These are phyloP conservation scores for Drosophila affinis DNA, from an alignment of 2,888 invertebrate species.

Conservation along the genomic window DNA sequence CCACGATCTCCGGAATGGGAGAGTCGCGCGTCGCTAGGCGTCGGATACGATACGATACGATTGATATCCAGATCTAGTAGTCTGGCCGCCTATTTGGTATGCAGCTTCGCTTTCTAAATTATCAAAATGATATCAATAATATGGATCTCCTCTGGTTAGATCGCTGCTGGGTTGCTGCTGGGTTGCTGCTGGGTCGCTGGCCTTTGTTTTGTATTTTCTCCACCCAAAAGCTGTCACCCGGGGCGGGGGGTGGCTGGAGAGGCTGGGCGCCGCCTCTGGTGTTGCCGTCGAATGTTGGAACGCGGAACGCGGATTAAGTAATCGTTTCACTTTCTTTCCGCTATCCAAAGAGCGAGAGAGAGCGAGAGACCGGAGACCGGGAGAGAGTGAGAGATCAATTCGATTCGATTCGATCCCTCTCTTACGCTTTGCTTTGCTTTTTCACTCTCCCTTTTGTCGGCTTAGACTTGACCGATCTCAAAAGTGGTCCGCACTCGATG, in stretches of 20 bases:
- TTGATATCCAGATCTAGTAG: constrained; percentile 18
- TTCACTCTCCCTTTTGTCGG: constrained; percentile 55
- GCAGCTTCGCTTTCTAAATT: constrained; percentile 68
- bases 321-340: constrained; percentile 70
- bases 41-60: background rate
- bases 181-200: constrained; percentile 21
- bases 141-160: constrained; percentile 22
- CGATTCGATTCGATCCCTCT: background rate
- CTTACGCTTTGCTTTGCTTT: background rate
- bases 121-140: constrained; percentile 39
- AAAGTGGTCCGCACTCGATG: constrained; percentile 66
- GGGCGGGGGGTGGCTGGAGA: constrained; percentile 20
- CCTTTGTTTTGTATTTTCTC: constrained; percentile 56
- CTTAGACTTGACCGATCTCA: constrained; percentile 35
- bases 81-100: constrained; percentile 31
- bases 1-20: background rate
- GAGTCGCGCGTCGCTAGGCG: no score
- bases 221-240: constrained; percentile 57
- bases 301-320: constrained; percentile 58
- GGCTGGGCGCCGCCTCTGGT: constrained; percentile 40
- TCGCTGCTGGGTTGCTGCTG: constrained; percentile 18
- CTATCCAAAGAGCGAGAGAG: constrained; percentile 27
- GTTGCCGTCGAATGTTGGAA: constrained; percentile 24
- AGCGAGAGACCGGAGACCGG: background rate
- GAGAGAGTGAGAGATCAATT: background rate